These are phyloP conservation scores for Clavelina lepadiformis DNA, from an alignment of 23 tunicate species.

Conservation along the genomic window DNA sequence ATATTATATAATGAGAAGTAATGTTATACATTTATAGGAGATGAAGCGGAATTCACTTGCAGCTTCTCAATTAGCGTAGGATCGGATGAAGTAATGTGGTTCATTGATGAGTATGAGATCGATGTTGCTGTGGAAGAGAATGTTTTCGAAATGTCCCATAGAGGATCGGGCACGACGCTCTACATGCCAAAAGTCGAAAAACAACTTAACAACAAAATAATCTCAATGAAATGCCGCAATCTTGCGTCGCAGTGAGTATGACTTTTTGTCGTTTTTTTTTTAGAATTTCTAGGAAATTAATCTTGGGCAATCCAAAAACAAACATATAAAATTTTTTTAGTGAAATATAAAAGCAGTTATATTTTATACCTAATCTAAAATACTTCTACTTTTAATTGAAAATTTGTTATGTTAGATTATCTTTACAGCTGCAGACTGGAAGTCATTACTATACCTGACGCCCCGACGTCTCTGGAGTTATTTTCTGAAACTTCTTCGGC, in stretches of 20 bases:
- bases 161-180: background rate
- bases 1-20: background rate
- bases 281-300: too few species aligned
- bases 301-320: too few species aligned
- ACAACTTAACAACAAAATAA: background rate
- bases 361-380: too few species aligned
- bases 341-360: too few species aligned
- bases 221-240: conserved; percentile 30
- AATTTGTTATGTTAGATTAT: too few species aligned
- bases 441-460: conserved; percentile 17
- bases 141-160: background rate
- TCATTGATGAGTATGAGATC: conserved; percentile 15
- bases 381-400: too few species aligned
- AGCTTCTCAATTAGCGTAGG: conserved; percentile 15
- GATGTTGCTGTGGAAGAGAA: background rate
- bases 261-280: too few species aligned
- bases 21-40: conserved; percentile 1
- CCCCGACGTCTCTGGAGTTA: background rate
- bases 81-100: conserved; percentile 37
- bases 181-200: conserved; percentile 1
- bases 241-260: conserved; percentile 7
- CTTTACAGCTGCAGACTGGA: conserved; percentile 21
- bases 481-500: background rate
- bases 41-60: background rate
- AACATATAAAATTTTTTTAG: too few species aligned